phyloP scores from a whole-genome alignment of 92 coral and sea anemone genomes.

The Phenganax marumi region DNA sequence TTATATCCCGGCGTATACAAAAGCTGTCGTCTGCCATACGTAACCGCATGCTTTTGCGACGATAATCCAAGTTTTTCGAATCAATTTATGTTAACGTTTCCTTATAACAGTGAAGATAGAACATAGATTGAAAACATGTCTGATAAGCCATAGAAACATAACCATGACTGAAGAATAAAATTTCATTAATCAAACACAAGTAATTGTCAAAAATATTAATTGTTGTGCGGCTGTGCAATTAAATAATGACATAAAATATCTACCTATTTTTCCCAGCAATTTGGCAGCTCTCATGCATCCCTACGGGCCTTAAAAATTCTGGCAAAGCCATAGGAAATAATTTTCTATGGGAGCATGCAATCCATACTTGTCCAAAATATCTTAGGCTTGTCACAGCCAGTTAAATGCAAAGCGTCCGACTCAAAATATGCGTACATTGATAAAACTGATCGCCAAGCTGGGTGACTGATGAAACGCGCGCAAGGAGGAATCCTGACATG shows the following conservation, averaged over 20 bases:
- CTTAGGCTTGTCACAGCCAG: neutral
- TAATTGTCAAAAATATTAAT: constrained; percentile 9
- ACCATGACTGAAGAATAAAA: constrained; percentile 1
- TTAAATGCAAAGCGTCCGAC: constrained; percentile 9
- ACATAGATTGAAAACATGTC: constrained; percentile 9
- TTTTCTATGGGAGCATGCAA: neutral
- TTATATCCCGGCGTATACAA: neutral
- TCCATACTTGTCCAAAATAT: constrained; percentile 14
- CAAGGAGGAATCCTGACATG: neutral
- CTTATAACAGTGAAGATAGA: neutral
- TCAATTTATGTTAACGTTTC: too few relatives aligned
- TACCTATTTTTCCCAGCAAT: neutral
- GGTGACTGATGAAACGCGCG: neutral
- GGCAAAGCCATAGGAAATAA: constrained; percentile 3
- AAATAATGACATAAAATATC: neutral
- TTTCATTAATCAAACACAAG: constrained; percentile 20
- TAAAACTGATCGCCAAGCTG: neutral
- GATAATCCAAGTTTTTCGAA: too few relatives aligned
- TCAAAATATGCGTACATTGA: neutral
- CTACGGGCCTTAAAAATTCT: neutral
- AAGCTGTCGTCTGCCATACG: neutral
- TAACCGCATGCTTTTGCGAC: neutral
- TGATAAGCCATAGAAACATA: neutral
- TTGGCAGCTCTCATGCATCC: neutral
- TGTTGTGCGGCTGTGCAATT: neutral